phyloP scores from a whole-genome alignment of 2,888 invertebrate species.

The Agrotis puta region DNA sequence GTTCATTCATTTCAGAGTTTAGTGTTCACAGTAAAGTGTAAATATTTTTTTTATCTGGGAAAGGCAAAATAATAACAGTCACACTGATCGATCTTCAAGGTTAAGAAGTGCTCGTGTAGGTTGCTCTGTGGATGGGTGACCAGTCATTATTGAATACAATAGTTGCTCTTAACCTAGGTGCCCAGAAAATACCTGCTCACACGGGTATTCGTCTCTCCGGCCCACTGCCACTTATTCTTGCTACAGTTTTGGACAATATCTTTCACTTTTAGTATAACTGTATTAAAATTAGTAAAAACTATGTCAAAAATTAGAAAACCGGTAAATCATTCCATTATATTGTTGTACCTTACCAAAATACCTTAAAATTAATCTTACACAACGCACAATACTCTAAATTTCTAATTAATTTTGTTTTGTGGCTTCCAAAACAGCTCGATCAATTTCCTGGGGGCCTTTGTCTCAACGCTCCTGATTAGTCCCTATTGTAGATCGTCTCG shows the following conservation, averaged over 20 bases:
- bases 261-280: too few species aligned
- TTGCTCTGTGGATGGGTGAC: too few species aligned
- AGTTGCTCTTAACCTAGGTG: too few species aligned
- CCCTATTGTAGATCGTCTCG: background rate
- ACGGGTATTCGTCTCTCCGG: too few species aligned
- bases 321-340: background rate
- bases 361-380: background rate
- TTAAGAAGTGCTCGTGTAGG: too few species aligned
- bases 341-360: background rate
- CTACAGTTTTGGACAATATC: too few species aligned
- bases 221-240: too few species aligned
- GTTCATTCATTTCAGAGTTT: background rate
- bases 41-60: too few species aligned
- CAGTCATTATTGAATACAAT: too few species aligned
- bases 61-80: too few species aligned
- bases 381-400: background rate
- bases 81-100: too few species aligned
- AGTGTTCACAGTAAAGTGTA: background rate
- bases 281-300: background rate
- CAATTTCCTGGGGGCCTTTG: background rate
- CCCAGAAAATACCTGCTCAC: too few species aligned
- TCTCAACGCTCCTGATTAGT: background rate
- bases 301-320: background rate
- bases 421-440: background rate
- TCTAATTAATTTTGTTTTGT: slow-evolving; percentile 8